phyloP scores from a whole-genome alignment of 2,113 vertebrate species.

The Halichoerus grypus region DNA sequence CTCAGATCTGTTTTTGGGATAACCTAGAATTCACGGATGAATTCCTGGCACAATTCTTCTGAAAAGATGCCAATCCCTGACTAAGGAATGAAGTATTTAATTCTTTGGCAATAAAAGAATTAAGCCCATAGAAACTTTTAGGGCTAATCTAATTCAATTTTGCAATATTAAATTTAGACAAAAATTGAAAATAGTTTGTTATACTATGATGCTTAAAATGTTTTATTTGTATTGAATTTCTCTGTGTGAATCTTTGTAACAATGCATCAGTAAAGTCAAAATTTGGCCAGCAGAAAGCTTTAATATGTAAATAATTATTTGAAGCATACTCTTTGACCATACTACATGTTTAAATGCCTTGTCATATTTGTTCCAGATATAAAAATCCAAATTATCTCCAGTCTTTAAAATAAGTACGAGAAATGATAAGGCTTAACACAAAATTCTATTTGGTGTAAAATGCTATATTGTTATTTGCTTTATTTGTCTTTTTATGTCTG shows the following conservation, averaged over 20 bases:
- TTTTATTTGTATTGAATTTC: neutral
- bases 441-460: neutral
- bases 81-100: neutral
- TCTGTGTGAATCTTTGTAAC: neutral
- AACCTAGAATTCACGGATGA: neutral
- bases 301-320: neutral
- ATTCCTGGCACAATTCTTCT: neutral
- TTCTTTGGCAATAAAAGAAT: neutral
- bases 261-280: neutral
- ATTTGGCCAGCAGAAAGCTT: neutral
- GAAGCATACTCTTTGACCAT: neutral
- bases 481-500: slow-evolving; percentile 45
- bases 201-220: neutral
- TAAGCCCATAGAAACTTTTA: neutral
- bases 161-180: slow-evolving; percentile 8
- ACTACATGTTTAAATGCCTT: neutral
- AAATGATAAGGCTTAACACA: neutral
- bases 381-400: neutral
- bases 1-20: neutral
- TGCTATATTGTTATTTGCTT: neutral
- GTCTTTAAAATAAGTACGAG: slow-evolving; percentile 1
- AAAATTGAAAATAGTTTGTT: slow-evolving; percentile 4
- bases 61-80: neutral
- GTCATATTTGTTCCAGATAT: neutral
- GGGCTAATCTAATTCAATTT: slow-evolving; percentile 33